phyloP scores from a whole-genome alignment of 2,797 vertebrate genomes.

The Pyrrhura leucotis region DNA sequence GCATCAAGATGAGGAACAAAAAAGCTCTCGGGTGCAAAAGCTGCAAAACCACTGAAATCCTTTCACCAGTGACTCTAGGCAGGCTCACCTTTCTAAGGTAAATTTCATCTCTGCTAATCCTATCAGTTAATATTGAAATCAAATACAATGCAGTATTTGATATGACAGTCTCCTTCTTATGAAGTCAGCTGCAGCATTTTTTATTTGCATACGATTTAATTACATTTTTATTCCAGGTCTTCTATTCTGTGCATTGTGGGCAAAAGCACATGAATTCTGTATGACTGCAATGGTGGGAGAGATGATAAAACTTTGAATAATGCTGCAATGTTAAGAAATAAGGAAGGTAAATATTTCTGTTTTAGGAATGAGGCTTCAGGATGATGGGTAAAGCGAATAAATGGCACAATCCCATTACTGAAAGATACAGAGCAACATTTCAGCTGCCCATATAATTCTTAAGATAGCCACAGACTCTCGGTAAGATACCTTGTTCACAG shows the following conservation, averaged over 20 bases:
- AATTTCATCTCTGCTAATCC: constrained; percentile 77
- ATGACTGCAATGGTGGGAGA: constrained; percentile 10
- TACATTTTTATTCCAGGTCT: constrained; percentile 59
- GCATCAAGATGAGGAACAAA: background rate
- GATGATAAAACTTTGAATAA: constrained; percentile 35
- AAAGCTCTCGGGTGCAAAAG: constrained; percentile 28
- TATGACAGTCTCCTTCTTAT: constrained; percentile 64
- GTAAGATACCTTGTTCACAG: background rate
- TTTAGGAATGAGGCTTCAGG: background rate
- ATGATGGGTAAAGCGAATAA: background rate
- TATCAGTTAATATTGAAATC: constrained; percentile 77
- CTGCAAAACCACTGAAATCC: constrained; percentile 20
- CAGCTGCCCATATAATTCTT: background rate
- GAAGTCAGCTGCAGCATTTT: constrained; percentile 51
- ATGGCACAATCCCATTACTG: background rate
- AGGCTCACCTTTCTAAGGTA: constrained; percentile 69
- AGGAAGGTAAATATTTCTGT: background rate
- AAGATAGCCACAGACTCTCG: background rate
- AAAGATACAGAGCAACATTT: background rate
- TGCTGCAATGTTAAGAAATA: background rate
- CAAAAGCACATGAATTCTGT: constrained; percentile 40
- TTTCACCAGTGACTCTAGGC: constrained; percentile 35
- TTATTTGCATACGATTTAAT: constrained; percentile 73
- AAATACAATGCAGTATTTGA: constrained; percentile 68
- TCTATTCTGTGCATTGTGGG: background rate